phyloP scores from a whole-genome alignment of 1,140 invertebrate genomes.

The Orchesella cincta region DNA sequence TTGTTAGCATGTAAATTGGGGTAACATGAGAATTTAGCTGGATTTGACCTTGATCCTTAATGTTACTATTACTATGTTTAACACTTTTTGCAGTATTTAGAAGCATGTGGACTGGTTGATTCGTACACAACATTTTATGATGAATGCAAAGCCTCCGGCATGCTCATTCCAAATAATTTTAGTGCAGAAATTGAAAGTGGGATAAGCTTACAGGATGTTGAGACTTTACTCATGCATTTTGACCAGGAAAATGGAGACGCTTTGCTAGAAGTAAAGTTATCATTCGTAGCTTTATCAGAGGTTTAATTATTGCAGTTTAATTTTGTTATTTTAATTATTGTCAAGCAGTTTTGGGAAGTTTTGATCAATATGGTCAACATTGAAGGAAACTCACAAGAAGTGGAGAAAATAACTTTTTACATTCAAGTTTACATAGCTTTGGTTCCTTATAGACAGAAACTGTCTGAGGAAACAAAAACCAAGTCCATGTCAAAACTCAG shows the following conservation, averaged over 20 bases:
- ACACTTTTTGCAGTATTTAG: background rate
- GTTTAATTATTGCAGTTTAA: background rate
- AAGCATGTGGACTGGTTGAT: constrained; percentile 4
- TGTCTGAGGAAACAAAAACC: constrained; percentile 3
- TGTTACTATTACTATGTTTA: background rate
- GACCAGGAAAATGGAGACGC: constrained; percentile 21
- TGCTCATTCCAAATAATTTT: background rate
- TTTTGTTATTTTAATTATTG: constrained; percentile 7
- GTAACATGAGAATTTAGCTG: no score
- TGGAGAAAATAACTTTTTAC: constrained; percentile 35
- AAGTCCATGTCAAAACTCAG: constrained; percentile 16
- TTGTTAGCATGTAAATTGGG: background rate
- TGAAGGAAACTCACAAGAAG: constrained; percentile 17
- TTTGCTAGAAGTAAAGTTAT: constrained; percentile 9
- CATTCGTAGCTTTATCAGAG: no score
- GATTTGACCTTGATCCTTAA: no score
- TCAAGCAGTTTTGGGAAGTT: constrained; percentile 4
- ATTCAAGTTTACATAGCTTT: constrained; percentile 32
- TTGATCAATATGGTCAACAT: background rate
- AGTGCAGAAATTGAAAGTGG: background rate
- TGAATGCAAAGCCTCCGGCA: background rate
- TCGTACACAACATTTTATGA: constrained; percentile 13
- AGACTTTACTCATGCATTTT: constrained; percentile 17
- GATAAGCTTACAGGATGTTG: constrained; percentile 2
- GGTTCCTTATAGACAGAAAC: constrained; percentile 32